Evolutionary conservation across 2,113 vertebrate genomes (phyloP), one percentile per base, ranked within the genome.

Genomic region (Origma solitaria): DNA sequence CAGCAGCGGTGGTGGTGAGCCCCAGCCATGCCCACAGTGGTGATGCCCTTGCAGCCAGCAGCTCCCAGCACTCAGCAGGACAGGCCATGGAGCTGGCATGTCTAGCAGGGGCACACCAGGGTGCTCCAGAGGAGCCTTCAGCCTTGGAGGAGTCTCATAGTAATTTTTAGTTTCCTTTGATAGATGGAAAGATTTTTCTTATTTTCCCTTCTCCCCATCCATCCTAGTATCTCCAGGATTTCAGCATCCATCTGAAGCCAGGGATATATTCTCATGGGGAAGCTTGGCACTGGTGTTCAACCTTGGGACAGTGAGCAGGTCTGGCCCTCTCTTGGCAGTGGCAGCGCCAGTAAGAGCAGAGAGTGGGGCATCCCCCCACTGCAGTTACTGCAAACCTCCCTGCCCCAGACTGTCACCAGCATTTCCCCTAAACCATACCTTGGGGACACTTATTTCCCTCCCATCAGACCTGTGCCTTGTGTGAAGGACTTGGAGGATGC

Each of bases 301-400:
- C 47, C 57, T 53, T 0, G 0, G 75, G n/a, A 35, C 1, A 13
- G 42, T 0, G 0, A 83, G 54, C 1, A 1, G 42, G 51, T 82
- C 51, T 61, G 44, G 38, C n/a, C 30, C 5, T 4, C 44, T 58
- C 72, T 33, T 66, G 38, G 30, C 53, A 83, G 49, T 1, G 4
- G 12, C 37, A 38, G 53, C 64, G 57, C 17, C 70, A 57, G 23
- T 18, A 42, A 47, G 30, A 64, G 40, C 54, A 60, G 19, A 60
- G 15, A 57, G 33, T 5, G 6, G 21, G 17, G 20, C 23, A 40
- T 66, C 27, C 8, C 15, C 37, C 11, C 7, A 0, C 15, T n/a
- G 60, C 31, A 79, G 33, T 19, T n/a, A 37, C 40, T 69, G 58
- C 68, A 77, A 22, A 45, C 16, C 11, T 62, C 20, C 47, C 60